Conservation (phyloP, 2,888 invertebrate species). For the Heliconius sara region DNA sequence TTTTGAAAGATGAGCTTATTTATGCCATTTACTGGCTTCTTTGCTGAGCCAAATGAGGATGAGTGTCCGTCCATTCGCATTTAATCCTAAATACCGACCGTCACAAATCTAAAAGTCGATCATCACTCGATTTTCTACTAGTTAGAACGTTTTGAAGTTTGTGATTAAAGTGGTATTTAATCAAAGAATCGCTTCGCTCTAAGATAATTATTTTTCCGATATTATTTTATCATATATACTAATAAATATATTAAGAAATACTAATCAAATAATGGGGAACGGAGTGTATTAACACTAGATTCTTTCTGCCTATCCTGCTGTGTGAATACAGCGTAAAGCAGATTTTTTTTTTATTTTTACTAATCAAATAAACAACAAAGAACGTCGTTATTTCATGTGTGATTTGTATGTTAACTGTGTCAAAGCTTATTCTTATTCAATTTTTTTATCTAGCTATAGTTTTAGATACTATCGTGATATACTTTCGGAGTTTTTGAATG, state of each 20-base stretch:
- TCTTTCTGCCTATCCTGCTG: too few relatives aligned
- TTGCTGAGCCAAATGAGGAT: slow-evolving; percentile 75
- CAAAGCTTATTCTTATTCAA: not conserved
- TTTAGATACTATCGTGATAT: too few relatives aligned
- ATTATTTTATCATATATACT: not conserved
- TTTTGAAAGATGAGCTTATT: slow-evolving; percentile 67
- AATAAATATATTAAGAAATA: too few relatives aligned
- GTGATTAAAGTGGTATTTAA: not conserved
- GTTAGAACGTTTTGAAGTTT: slow-evolving; percentile 10
- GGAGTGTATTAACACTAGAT: too few relatives aligned
- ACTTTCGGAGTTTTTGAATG: not conserved
- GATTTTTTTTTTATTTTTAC: too few relatives aligned
- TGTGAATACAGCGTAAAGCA: too few relatives aligned
- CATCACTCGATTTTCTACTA: slow-evolving; percentile 70
- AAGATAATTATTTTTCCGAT: not conserved
- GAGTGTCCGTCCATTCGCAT: slow-evolving; percentile 73
- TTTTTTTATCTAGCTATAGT: not conserved
- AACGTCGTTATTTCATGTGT: not conserved
- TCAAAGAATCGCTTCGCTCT: not conserved
- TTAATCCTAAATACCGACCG: slow-evolving; percentile 70
- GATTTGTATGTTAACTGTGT: not conserved
- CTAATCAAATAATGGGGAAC: not conserved
- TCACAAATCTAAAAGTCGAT: slow-evolving; percentile 74
- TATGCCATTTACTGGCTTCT: slow-evolving; percentile 70
- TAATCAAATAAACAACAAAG: not conserved